Evolutionary conservation across 1,140 invertebrate genomes (phyloP).

Genomic region (Trachymyrmex septentrionalis): DNA sequence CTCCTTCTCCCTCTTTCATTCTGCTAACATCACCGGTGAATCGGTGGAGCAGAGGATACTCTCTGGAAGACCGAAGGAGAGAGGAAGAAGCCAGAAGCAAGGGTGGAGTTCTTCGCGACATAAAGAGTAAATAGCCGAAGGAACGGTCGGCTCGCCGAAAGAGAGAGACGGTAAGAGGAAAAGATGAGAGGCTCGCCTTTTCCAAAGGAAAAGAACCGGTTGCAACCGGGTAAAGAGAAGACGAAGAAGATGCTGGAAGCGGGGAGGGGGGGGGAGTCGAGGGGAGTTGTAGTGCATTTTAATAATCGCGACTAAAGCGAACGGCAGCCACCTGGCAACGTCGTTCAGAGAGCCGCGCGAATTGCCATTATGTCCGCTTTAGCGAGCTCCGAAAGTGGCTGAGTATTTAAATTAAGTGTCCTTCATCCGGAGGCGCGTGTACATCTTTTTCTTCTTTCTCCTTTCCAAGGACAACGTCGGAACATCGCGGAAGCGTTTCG

Average conservation of each 20-base stretch:
- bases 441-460: constrained; percentile 26
- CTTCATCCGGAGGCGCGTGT: constrained; percentile 57
- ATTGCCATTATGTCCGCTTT: constrained; percentile 73
- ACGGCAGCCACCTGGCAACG: constrained; percentile 58
- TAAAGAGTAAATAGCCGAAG: constrained; percentile 77
- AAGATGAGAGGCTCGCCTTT: constrained; percentile 67
- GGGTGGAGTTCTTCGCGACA: constrained; percentile 62
- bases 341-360: constrained; percentile 72
- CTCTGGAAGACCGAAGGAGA: constrained; percentile 49
- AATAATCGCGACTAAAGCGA: constrained; percentile 76
- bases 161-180: constrained; percentile 52
- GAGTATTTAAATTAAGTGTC: constrained; percentile 73
- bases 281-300: constrained; percentile 73
- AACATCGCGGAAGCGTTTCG: constrained; percentile 24
- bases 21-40: constrained; percentile 59
- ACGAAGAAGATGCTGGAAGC: neutral
- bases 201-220: constrained; percentile 65
- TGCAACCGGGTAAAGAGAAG: constrained; percentile 30
- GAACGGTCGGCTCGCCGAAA: constrained; percentile 47
- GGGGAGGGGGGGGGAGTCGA: neutral
- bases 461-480: neutral
- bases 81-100: constrained; percentile 30
- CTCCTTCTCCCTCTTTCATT: constrained; percentile 11
- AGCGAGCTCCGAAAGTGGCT: constrained; percentile 68
- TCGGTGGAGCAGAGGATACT: constrained; percentile 39